Evolutionary conservation across 1,140 invertebrate genomes (phyloP).

Genomic region (Diachasmimorpha longicaudata): DNA sequence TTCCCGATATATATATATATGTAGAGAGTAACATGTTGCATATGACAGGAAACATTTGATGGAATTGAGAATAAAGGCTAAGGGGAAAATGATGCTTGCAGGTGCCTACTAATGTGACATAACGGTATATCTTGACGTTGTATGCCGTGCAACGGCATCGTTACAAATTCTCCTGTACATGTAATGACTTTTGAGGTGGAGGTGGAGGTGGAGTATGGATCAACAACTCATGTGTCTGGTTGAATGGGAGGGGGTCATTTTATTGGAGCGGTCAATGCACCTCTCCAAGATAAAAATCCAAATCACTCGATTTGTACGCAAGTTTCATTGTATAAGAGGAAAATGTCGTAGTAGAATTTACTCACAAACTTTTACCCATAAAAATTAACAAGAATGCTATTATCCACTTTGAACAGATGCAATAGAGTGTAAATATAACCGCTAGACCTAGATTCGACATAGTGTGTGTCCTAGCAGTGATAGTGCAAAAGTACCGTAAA

Average conservation of each 20-base stretch:
- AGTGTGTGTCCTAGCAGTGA: constrained; percentile 13
- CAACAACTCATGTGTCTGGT: neutral
- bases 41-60: neutral
- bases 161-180: constrained; percentile 46
- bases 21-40: neutral
- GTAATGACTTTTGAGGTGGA: constrained; percentile 46
- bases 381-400: neutral
- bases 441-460: constrained; percentile 13
- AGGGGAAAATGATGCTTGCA: constrained; percentile 49
- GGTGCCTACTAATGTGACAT: constrained; percentile 62
- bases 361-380: constrained; percentile 4
- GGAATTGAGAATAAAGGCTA: neutral
- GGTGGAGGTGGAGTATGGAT: constrained; percentile 27
- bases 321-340: neutral
- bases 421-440: no score
- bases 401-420: no score
- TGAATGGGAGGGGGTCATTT: constrained; percentile 47
- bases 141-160: constrained; percentile 37
- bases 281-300: constrained; percentile 42
- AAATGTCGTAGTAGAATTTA: neutral
- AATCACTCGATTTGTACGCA: constrained; percentile 30
- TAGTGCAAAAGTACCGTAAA: constrained; percentile 48
- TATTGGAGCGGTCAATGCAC: constrained; percentile 63
- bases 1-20: no score
- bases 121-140: constrained; percentile 52